These are phyloP conservation scores for Hybognathus amarus DNA, from an alignment of 2,797 vertebrate species.

Conservation along the genomic window DNA sequence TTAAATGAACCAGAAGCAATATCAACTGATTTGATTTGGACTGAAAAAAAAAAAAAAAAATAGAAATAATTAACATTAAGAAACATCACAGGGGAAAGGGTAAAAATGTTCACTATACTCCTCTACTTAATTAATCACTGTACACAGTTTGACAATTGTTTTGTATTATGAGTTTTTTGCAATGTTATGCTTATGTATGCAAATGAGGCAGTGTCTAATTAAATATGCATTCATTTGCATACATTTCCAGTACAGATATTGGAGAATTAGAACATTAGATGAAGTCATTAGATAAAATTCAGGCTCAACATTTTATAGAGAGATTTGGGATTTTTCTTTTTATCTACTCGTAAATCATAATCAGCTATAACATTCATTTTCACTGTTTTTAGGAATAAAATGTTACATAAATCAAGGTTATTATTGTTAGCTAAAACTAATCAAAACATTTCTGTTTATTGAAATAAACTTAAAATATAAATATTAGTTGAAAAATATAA, in stretches of 20 bases:
- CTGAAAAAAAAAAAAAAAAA: neutral
- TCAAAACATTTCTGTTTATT: neutral
- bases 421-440: neutral
- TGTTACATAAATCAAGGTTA: neutral
- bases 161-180: neutral
- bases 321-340: neutral
- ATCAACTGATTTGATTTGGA: neutral
- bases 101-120: neutral
- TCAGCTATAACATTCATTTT: neutral
- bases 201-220: conserved; percentile 11
- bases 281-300: neutral
- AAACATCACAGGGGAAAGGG: neutral
- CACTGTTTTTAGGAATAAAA: neutral
- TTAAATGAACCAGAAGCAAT: neutral
- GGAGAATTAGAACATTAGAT: neutral
- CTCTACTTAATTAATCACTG: neutral
- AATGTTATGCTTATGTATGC: neutral
- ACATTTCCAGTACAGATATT: neutral
- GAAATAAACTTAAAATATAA: neutral
- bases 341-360: neutral
- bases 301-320: neutral
- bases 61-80: neutral
- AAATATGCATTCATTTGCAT: conserved; percentile 17
- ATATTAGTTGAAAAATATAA: neutral
- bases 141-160: neutral